Evolutionary conservation across 2,888 invertebrate genomes (phyloP).

Genomic region (Hirtodrosophila trivittata): DNA sequence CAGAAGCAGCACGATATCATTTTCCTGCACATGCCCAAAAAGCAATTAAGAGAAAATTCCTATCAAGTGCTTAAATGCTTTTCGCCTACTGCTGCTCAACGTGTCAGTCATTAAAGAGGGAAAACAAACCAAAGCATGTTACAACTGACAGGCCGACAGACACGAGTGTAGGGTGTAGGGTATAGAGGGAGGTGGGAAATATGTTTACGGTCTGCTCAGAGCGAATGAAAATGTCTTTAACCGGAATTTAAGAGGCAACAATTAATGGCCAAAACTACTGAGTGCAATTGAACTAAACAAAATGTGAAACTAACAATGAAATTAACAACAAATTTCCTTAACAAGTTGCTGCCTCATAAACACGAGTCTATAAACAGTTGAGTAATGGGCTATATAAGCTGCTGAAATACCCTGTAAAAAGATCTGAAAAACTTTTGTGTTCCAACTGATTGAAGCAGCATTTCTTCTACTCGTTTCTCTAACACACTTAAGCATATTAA

Average conservation of each 20-base stretch:
- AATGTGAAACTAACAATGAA: constrained; percentile 8
- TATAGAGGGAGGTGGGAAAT: background rate
- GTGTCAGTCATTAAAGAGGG: constrained; percentile 45
- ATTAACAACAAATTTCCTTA: constrained; percentile 23
- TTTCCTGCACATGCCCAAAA: constrained; percentile 48
- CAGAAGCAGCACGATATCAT: constrained; percentile 36
- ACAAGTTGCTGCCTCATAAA: constrained; percentile 2
- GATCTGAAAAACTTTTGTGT: no score
- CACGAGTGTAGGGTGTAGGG: background rate
- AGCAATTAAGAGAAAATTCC: constrained; percentile 62
- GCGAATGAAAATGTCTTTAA: constrained; percentile 51
- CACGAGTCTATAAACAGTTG: background rate
- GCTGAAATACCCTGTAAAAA: background rate
- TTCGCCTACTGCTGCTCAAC: constrained; percentile 26
- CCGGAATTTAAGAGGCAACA: constrained; percentile 22
- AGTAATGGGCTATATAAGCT: constrained; percentile 13
- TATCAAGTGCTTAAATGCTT: constrained; percentile 58
- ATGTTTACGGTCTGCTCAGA: constrained; percentile 44
- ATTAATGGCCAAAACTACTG: constrained; percentile 44
- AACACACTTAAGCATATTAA: background rate
- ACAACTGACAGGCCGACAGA: constrained; percentile 62
- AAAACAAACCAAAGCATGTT: constrained; percentile 19
- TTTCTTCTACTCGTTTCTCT: no score
- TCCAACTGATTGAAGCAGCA: no score
- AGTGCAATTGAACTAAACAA: constrained; percentile 24